phyloP scores from a whole-genome alignment of 2,888 invertebrate species.

The Gastracanthus pulcherrimus region DNA sequence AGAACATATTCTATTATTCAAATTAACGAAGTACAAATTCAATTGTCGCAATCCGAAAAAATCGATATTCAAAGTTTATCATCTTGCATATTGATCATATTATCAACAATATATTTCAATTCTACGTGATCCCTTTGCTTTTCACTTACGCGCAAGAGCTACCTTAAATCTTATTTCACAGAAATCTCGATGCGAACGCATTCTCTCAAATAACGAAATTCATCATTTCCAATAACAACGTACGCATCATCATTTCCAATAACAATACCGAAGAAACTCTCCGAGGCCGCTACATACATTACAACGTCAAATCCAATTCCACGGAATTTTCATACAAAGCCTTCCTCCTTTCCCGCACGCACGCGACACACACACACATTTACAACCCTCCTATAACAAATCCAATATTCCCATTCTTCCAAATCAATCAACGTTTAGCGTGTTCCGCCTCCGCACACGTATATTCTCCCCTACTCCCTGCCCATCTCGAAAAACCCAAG shows the following conservation, averaged over 20 bases:
- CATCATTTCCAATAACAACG: too few species aligned
- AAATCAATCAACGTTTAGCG: constrained; percentile 6
- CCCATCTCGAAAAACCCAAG: neutral
- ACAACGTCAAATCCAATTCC: neutral
- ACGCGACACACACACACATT: too few species aligned
- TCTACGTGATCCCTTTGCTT: neutral
- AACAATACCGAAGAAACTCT: neutral
- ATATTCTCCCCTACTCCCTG: neutral
- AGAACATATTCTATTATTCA: too few species aligned
- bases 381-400: neutral
- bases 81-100: too few species aligned
- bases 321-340: neutral
- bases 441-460: neutral
- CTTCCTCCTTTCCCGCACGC: too few species aligned
- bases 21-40: too few species aligned
- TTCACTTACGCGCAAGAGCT: neutral
- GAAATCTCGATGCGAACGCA: too few species aligned
- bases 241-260: too few species aligned
- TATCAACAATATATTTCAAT: too few species aligned
- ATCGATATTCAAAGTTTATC: too few species aligned
- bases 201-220: neutral
- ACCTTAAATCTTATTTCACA: neutral
- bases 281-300: neutral
- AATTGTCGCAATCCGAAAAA: too few species aligned
- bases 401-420: constrained; percentile 19